These are phyloP conservation scores for Perca flavescens DNA, from an alignment of 2,113 vertebrate species.

Conservation along the genomic window DNA sequence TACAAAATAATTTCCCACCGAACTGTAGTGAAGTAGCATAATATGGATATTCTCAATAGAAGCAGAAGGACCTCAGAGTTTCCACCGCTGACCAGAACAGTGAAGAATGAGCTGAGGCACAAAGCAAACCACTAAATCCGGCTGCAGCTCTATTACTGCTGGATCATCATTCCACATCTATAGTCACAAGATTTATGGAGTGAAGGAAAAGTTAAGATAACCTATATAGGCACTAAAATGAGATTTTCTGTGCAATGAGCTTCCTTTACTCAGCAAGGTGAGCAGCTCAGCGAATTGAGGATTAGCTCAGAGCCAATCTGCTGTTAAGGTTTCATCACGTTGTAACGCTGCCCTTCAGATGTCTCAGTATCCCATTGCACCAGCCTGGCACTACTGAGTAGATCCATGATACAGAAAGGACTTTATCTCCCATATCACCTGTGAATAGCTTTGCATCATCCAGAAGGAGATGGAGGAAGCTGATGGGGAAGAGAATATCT, in stretches of 20 bases:
- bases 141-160: constrained; percentile 23
- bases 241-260: constrained; percentile 34
- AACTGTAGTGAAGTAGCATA: background rate
- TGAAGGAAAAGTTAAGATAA: constrained; percentile 43
- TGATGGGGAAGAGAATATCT: constrained; percentile 31
- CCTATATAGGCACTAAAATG: constrained; percentile 14
- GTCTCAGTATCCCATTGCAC: constrained; percentile 29
- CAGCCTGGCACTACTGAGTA: constrained; percentile 1
- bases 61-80: background rate
- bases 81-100: background rate
- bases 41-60: background rate
- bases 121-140: constrained; percentile 14
- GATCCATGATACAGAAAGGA: constrained; percentile 11
- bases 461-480: background rate
- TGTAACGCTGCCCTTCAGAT: constrained; percentile 31
- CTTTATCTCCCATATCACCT: constrained; percentile 29
- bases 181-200: constrained; percentile 35
- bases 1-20: background rate
- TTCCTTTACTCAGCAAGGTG: constrained; percentile 54
- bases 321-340: constrained; percentile 50
- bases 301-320: constrained; percentile 58
- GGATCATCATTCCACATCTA: constrained; percentile 52
- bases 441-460: constrained; percentile 4
- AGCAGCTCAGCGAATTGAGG: constrained; percentile 54
- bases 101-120: constrained; percentile 10